Evolutionary conservation across 2,888 invertebrate species (phyloP), one percentile per base, ranked within the genome.

Genomic region (Orthonevra nobilis): DNA sequence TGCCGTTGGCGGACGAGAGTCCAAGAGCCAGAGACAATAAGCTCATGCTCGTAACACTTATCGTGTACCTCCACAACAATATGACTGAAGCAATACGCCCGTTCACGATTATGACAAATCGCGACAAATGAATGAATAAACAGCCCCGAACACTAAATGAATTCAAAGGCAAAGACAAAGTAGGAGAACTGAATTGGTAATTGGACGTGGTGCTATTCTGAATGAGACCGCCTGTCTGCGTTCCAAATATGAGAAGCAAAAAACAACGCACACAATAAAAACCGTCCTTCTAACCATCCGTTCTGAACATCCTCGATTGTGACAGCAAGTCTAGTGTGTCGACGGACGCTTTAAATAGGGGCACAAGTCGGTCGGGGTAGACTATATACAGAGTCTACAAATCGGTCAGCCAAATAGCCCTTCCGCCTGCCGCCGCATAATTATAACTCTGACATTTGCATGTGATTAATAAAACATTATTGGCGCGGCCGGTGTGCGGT

Each of bases 391-490:
- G 14, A 40, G 14, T 28, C 28, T 40, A 34, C 5, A 32, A 36
- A n/a, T 2, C 12, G 4, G 14, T 7, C 4, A 4, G 12, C 42
- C 46, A 7, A 26, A 28, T 17, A 2, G 63, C 9, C 58, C 52
- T 50, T 38, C 63, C 44, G 64, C 46, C 50, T 34, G 54, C 26
- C 58, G 52, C 32, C 61, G 60, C 52, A 72, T 77, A 54, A 77
- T 70, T 72, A 54, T 58, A 60, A 34, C 44, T 54, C 54, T 28
- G 6, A 52, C 72, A 77, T 77, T 77, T 77, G 77, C 77, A 77
- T 77, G 60, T 66, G 54, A 72, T 77, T 77, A 77, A 77, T 77
- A 60, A 72, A 77, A 72, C 77, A 77, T 70, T 70, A 70, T 28
- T 66, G 60, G 72, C 40, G 23, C 15, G 50, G 48, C 26, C n/a